These are phyloP conservation scores for Muschampia plurimacula DNA, from an alignment of 2,888 invertebrate species.

Conservation along the genomic window DNA sequence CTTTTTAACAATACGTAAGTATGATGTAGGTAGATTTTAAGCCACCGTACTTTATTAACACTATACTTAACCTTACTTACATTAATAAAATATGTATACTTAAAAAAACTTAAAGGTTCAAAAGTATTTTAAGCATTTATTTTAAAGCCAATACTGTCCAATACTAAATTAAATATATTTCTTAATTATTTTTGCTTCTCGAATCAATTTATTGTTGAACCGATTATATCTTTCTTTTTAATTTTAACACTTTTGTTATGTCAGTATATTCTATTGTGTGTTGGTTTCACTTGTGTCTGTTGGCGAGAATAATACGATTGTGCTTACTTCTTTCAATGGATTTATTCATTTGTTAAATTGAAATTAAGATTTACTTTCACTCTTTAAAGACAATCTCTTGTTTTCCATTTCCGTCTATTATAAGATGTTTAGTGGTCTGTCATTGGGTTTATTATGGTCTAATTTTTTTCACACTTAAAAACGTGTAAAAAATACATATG, in stretches of 20 bases:
- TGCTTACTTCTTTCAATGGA: conserved; percentile 56
- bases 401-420: not conserved
- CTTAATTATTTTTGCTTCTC: not conserved
- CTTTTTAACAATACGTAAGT: conserved; percentile 6
- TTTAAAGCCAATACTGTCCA: not conserved
- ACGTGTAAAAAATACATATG: not conserved
- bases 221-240: conserved; percentile 39
- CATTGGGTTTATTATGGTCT: not conserved
- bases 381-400: conserved; percentile 28
- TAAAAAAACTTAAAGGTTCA: no score
- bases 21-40: not conserved
- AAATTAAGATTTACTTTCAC: conserved; percentile 71
- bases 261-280: conserved; percentile 58
- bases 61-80: not conserved
- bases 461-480: not conserved
- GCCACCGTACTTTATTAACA: no score
- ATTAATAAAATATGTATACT: not conserved
- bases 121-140: not conserved
- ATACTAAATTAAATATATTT: not conserved
- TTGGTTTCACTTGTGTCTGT: conserved; percentile 53
- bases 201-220: conserved; percentile 20
- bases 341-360: conserved; percentile 66
- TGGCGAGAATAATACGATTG: conserved; percentile 53
- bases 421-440: not conserved
- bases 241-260: conserved; percentile 46